phyloP scores from a whole-genome alignment of 2,113 vertebrate genomes.

The Ictalurus punctatus region DNA sequence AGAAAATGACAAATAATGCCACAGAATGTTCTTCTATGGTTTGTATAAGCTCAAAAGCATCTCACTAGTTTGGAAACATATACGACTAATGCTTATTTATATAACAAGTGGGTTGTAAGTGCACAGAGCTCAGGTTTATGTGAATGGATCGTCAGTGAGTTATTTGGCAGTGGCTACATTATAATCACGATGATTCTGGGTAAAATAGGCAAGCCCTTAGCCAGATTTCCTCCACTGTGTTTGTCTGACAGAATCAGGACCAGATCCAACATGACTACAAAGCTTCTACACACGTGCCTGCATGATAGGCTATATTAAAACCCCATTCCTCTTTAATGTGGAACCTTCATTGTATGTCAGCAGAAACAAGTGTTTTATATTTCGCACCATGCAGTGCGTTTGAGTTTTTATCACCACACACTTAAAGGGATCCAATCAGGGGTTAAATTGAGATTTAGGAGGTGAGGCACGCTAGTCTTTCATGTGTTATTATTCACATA shows the following conservation, averaged over 20 bases:
- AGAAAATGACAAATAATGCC: slow-evolving; percentile 11
- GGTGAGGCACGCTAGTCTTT: not conserved
- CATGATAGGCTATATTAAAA: slow-evolving; percentile 29
- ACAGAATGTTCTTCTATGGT: slow-evolving; percentile 5
- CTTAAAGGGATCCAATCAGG: not conserved
- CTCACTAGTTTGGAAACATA: slow-evolving; percentile 6
- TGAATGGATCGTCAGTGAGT: not conserved
- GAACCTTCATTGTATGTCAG: slow-evolving; percentile 13
- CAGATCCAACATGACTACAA: slow-evolving; percentile 32
- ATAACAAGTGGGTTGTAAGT: not conserved
- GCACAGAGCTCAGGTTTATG: not conserved
- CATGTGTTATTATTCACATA: not conserved
- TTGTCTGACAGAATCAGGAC: not conserved
- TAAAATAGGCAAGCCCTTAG: not conserved
- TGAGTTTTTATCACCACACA: slow-evolving; percentile 22
- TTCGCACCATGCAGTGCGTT: slow-evolving; percentile 12
- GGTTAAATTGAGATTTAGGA: not conserved
- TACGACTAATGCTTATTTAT: not conserved
- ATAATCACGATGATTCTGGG: not conserved
- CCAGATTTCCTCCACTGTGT: not conserved
- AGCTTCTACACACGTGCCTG: slow-evolving; percentile 10
- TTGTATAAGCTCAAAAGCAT: not conserved
- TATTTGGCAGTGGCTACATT: not conserved
- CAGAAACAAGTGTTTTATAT: slow-evolving; percentile 27
- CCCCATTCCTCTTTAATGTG: slow-evolving; percentile 36